phyloP scores from a whole-genome alignment of 35 echinoderm and acorn worm species.

The Stichopus chloronotus region DNA sequence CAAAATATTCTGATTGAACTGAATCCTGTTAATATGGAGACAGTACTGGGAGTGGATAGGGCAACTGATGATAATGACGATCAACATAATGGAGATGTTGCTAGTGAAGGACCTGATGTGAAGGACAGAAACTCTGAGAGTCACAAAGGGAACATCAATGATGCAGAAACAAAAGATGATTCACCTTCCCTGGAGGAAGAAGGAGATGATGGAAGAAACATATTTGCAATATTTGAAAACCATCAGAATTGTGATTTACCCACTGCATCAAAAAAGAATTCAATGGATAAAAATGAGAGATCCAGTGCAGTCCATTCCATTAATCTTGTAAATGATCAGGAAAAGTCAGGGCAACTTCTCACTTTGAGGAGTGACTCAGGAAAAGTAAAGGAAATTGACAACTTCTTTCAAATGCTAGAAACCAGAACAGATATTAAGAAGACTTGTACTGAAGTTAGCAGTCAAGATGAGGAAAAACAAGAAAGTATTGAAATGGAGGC shows the following conservation, averaged over 20 bases:
- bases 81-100: not conserved
- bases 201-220: slow-evolving; percentile 30
- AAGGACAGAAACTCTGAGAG: not conserved
- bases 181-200: not conserved
- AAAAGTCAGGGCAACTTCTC: not conserved
- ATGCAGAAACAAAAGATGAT: not conserved
- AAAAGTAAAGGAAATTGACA: not conserved
- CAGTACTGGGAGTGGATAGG: no score
- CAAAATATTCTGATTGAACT: no score
- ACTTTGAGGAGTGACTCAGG: not conserved
- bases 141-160: not conserved
- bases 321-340: not conserved
- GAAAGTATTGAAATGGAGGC: not conserved
- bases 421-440: not conserved
- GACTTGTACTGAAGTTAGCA: not conserved
- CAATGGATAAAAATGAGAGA: not conserved
- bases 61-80: not conserved
- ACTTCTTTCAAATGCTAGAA: not conserved
- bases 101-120: not conserved
- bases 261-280: not conserved
- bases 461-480: not conserved
- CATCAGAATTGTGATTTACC: not conserved
- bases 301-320: not conserved
- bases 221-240: slow-evolving; percentile 34
- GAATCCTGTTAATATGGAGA: no score